These are phyloP conservation scores for Cotesia congregata DNA, from an alignment of 2,888 invertebrate species.

Conservation along the genomic window DNA sequence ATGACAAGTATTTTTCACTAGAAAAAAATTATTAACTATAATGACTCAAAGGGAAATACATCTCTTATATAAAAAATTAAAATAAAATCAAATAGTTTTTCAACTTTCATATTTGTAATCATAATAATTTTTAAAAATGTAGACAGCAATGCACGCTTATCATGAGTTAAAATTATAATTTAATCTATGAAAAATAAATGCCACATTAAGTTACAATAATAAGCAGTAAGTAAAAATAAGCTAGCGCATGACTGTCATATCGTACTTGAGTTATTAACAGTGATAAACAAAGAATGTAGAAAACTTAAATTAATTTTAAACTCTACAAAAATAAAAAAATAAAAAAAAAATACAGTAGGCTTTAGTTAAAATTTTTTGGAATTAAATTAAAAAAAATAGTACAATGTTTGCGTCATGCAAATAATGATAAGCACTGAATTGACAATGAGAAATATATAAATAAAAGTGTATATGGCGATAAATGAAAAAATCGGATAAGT, in stretches of 20 bases:
- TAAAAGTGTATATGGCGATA: neutral
- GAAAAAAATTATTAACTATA: too few species aligned
- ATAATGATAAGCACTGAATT: neutral
- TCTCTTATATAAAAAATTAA: too few species aligned
- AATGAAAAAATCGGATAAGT: neutral
- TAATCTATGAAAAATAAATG: neutral
- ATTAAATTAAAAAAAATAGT: neutral
- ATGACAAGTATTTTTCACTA: neutral
- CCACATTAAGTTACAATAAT: neutral
- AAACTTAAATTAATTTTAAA: neutral
- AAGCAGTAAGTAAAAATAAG: neutral
- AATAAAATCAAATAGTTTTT: too few species aligned
- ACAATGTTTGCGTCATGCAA: neutral
- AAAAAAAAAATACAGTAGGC: too few species aligned
- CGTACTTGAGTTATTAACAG: neutral
- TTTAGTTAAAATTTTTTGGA: neutral
- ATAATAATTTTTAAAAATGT: too few species aligned
- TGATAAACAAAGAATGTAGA: neutral
- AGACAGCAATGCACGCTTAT: too few species aligned
- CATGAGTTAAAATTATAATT: too few species aligned
- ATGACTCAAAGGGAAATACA: too few species aligned
- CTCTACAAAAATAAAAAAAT: too few species aligned
- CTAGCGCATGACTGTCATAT: neutral
- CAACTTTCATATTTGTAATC: too few species aligned
- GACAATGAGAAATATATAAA: neutral